Base-by-base conservation (phyloP, 1,140 invertebrate species). In the Phenacoccus solenopsis region DNA sequence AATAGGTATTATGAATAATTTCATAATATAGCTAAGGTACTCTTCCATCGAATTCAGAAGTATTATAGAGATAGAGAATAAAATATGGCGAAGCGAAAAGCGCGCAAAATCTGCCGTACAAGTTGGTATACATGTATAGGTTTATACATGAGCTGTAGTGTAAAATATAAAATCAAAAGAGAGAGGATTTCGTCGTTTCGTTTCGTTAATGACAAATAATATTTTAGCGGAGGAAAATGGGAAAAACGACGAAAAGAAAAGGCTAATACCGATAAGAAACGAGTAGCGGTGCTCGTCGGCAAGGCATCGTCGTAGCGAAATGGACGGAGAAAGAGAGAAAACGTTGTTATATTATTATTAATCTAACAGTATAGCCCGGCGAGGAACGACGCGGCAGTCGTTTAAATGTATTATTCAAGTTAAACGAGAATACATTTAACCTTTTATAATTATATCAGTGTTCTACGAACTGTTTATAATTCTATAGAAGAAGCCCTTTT, bases 361-460 rank as follows among this genome's bases (percentile, higher is more conserved):
- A 49, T 49, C 38, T 49, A 49, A 49, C 38, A 49, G 38, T 49
- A 32, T 32, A 49, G n/a, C n/a, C 38, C 38, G 38, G 38, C n/a
- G 38, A 64, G 25, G 59, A 64, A 10, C 9, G 32, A 38, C 9
- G n/a, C 9, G 32, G 25, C 59, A 64, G 59, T 64, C 59, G 59
- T 64, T 64, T 64, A 64, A 64, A 64, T 64, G 59, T 64, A 64
- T 64, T 64, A 64, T 64, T 64, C 59, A 64, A 64, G 59, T 24
- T 64, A 64, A 64, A 64, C 59, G 59, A 64, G 59, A 64, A 64
- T 64, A 64, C 59, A 64, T 64, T 64, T 64, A 64, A 64, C 59
- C 59, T 64, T 64, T 64, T 64, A 64, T 64, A 64, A 64, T 64
- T 64, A 64, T 64, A 64, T 64, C 59, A 64, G 59, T 64, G 59